Conservation (phyloP, 1,140 invertebrate species). For the Heliconius hewitsoni region DNA sequence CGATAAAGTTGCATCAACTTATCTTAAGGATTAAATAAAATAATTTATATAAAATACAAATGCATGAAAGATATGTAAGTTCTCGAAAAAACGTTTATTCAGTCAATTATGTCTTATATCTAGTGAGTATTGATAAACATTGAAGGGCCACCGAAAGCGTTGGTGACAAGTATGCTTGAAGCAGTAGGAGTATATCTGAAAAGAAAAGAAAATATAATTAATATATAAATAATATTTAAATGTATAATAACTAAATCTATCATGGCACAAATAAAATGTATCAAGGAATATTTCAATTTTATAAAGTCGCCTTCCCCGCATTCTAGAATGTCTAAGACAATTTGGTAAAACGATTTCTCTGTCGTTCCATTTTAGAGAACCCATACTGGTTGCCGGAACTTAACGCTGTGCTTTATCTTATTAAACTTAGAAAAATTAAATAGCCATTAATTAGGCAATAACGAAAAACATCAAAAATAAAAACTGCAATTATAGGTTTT, state of each 20-base stretch:
- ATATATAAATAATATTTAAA: neutral
- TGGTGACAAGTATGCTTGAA: conserved; percentile 14
- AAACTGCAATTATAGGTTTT: neutral
- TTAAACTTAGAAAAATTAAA: too few species aligned
- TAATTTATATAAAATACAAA: conserved; percentile 75
- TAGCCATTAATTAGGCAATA: neutral
- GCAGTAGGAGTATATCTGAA: conserved; percentile 55
- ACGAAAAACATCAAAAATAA: neutral
- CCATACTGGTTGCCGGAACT: too few species aligned
- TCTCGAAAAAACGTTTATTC: conserved; percentile 60
- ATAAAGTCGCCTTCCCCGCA: too few species aligned
- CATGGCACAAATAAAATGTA: too few species aligned
- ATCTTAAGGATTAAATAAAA: conserved; percentile 56
- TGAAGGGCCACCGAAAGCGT: conserved; percentile 20
- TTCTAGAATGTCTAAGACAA: too few species aligned
- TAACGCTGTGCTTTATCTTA: too few species aligned
- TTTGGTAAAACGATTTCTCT: too few species aligned
- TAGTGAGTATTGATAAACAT: conserved; percentile 72
- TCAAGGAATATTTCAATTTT: too few species aligned
- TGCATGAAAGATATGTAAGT: conserved; percentile 72
- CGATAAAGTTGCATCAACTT: conserved; percentile 55
- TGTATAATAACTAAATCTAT: too few species aligned
- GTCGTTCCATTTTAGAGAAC: too few species aligned
- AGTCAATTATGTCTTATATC: conserved; percentile 64
- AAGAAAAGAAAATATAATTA: conserved; percentile 32